Base-by-base conservation (phyloP, 2,888 invertebrate species). In the Cepaea hortensis region DNA sequence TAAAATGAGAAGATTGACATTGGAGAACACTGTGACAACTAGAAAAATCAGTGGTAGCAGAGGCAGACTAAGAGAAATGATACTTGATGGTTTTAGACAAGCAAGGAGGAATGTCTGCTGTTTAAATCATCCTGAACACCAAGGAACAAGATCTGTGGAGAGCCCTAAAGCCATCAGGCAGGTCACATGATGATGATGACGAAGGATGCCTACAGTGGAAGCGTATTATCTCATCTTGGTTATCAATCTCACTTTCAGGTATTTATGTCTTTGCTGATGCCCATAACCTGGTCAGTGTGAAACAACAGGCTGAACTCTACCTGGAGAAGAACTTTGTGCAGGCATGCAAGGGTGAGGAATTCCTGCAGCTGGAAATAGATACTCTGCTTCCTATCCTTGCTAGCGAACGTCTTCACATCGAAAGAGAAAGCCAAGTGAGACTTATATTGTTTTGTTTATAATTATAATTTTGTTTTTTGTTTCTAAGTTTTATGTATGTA, bases 321-420 rank as follows among this genome's bases (percentile, higher is more conserved):
- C 97, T 98, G 90, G 96, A 97, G 95, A 96, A 96, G 90, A 96
- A 98, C 95, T 98, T 98, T 96, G 96, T 97, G 91, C 84, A 96
- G 95, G 96, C 98, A 79, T 96, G 96, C 79, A 95, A 95, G 91
- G 97, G 97, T 94, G 98, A 98, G 93, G 98, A 98, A 95, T 96
- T 97, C 93, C 95, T 97, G 89, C 97, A 97, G 91, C 95, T 98
- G 89, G 97, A 97, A 50, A 96, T 97, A 93, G 96, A 97, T 90
- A 96, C 96, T 92, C 95, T 98, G 84, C 95, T 97, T 87, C 96
- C 96, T 90, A 96, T 98, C 91, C 95, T 98, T 84, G 96, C 96
- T 90, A 98, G 98, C 88, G 98, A 98, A 95, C 98, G 95, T 96
- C 96, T 93, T 97, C 98, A 96, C 55, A 86, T 86, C 55, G 86